Base-by-base conservation (phyloP, 2,113 vertebrate genomes). In the Coryphaenoides rupestris region DNA sequence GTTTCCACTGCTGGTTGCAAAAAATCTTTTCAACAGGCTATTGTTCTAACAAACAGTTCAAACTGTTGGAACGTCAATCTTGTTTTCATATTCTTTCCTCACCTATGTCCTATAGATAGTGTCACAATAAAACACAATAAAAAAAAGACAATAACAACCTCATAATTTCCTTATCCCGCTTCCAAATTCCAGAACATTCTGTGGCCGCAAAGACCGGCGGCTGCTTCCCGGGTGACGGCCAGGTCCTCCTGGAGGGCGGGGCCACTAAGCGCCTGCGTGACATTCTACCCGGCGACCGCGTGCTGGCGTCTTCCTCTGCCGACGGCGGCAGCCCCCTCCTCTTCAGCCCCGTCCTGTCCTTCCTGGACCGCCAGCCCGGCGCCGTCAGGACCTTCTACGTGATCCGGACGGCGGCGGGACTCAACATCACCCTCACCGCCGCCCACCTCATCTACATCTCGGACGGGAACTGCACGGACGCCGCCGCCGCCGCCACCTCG, bases 201-300 rank as follows among this genome's bases (percentile, higher is more conserved):
- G 95, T 97, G 0, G 97, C 97, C 4, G 96, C 96, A 16, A 99
- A 99, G 89, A 98, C 96, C 0, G 97, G 97, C 0, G 97, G 97
- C 68, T 99, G 97, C 86, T 99, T 99, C 75, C 93, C 96, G 0
- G 94, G 92, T 2, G 74, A 84, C 60, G 91, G 95, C 0, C 82
- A 88, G 78, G 93, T 96, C 2, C 88, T 78, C 13, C 76, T 96
- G 53, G 90, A 95, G 70, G 84, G 88, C 0, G 95, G 97, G 21
- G 86, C 70, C 10, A 88, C 73, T 14, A 94, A 80, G 19, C 84
- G 84, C 0, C 81, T 99, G 85, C 89, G 87, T 24, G 91, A 95
- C 0, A 89, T 99, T 68, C 89, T 69, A 55, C 94, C 93, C 0
- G 95, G 97, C 24, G 94, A 98, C 71, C 87, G 86, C 0, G 93